These are phyloP conservation scores for Neocrepidodera transversa DNA, from an alignment of 2,888 invertebrate species.

Conservation along the genomic window DNA sequence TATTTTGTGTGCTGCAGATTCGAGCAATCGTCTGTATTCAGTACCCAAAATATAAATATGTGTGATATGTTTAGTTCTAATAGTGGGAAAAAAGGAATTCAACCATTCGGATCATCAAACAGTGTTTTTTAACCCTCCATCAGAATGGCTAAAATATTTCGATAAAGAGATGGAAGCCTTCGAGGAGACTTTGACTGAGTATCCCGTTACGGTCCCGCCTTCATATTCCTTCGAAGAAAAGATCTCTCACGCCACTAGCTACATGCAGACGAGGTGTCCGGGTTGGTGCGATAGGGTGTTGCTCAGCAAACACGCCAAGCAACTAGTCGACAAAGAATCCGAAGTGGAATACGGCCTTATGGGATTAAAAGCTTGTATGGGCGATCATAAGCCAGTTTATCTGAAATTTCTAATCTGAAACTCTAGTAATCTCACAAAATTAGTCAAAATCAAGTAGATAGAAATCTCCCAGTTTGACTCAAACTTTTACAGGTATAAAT, in stretches of 20 bases:
- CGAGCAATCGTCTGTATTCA: too few species aligned
- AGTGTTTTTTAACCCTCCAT: conserved; percentile 76
- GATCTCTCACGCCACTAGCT: conserved; percentile 78
- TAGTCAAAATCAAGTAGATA: too few species aligned
- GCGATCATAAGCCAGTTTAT: conserved; percentile 99
- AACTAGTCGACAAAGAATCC: conserved; percentile 64
- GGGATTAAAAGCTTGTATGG: conserved; percentile 88
- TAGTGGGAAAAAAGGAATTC: conserved; percentile 92
- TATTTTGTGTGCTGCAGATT: too few species aligned
- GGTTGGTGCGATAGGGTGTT: conserved; percentile 97
- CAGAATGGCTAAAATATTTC: conserved; percentile 84
- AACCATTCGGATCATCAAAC: conserved; percentile 83
- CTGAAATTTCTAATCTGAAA: too few species aligned
- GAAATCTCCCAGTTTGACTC: too few species aligned
- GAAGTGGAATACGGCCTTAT: conserved; percentile 81
- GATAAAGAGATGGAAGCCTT: conserved; percentile 87
- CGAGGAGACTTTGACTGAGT: conserved; percentile 82
- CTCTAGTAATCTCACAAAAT: too few species aligned
- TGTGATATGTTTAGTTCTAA: conserved; percentile 80
- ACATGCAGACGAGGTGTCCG: conserved; percentile 96
- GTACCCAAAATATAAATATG: too few species aligned
- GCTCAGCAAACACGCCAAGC: conserved; percentile 79
- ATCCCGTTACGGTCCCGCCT: conserved; percentile 89
- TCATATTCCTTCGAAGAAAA: conserved; percentile 97
- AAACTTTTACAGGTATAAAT: too few species aligned